phyloP scores from a whole-genome alignment of 2,113 vertebrate species.

The Syngnathus scovelli region DNA sequence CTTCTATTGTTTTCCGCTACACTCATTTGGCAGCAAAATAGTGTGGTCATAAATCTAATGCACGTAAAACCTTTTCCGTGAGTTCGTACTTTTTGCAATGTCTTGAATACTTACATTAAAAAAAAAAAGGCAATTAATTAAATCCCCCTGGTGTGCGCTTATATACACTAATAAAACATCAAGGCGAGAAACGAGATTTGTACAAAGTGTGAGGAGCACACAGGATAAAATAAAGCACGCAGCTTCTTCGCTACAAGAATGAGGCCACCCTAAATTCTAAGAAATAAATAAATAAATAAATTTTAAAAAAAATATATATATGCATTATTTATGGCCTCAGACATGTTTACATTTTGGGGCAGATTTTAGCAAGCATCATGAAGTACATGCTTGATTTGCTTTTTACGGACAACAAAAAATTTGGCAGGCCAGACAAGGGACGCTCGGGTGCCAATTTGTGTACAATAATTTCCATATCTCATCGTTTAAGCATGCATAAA shows the following conservation, averaged over 20 bases:
- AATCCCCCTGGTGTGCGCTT: neutral
- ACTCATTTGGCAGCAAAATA: too few species aligned
- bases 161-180: neutral
- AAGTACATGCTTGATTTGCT: neutral
- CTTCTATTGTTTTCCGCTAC: too few species aligned
- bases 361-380: too few species aligned
- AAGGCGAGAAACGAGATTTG: neutral
- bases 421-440: too few species aligned
- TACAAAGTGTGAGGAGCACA: neutral
- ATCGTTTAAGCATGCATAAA: neutral
- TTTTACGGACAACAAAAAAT: neutral
- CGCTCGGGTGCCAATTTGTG: neutral
- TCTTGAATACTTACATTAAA: neutral
- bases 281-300: too few species aligned
- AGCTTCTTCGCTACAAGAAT: neutral
- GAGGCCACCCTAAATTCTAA: neutral
- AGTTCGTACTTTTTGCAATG: neutral
- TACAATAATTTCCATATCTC: neutral
- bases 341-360: too few species aligned
- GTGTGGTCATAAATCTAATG: too few species aligned
- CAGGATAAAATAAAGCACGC: neutral
- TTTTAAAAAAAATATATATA: too few species aligned
- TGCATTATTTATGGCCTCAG: too few species aligned
- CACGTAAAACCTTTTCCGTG: neutral
- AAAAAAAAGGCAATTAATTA: neutral